phyloP scores from a whole-genome alignment of 2,113 vertebrate species.

The Hucho hucho region DNA sequence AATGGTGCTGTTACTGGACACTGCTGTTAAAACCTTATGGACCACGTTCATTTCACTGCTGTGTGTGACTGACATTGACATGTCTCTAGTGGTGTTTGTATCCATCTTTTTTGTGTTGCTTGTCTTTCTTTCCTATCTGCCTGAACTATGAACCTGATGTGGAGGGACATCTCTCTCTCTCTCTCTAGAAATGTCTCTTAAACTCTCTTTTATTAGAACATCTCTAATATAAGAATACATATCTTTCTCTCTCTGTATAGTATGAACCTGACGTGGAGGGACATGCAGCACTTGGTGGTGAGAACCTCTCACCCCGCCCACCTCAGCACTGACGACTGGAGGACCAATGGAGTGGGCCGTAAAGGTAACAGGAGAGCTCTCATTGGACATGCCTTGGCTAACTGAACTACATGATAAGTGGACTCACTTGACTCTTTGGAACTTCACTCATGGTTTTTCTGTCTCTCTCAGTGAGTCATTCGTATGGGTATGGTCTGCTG shows the following conservation, averaged over 20 bases:
- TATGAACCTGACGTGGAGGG: constrained; percentile 95
- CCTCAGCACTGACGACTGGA: constrained; percentile 92
- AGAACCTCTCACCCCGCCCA: constrained; percentile 84
- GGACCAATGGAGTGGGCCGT: constrained; percentile 90
- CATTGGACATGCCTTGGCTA: not conserved
- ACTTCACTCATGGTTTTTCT: not conserved
- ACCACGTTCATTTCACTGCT: constrained; percentile 31
- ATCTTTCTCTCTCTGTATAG: constrained; percentile 55
- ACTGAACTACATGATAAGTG: no score
- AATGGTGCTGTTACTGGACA: constrained; percentile 20
- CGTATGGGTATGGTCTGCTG: constrained; percentile 91
- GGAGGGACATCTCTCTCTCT: not conserved
- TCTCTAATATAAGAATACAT: no score
- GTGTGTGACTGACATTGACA: constrained; percentile 22
- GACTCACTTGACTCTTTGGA: not conserved
- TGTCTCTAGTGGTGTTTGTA: not conserved
- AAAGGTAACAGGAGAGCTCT: constrained; percentile 75
- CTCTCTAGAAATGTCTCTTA: not conserved
- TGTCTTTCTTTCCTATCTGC: not conserved
- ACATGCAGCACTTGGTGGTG: constrained; percentile 98
- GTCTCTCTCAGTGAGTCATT: constrained; percentile 87
- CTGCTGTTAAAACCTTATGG: no score
- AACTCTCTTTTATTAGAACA: no score
- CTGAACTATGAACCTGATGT: not conserved
- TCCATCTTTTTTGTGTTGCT: not conserved